A percentile compares a stretch with the other conserved stretches of the same genome.
phyloP scores from a whole-genome alignment of 2,113 vertebrate genomes.

The Aythya baeri region DNA sequence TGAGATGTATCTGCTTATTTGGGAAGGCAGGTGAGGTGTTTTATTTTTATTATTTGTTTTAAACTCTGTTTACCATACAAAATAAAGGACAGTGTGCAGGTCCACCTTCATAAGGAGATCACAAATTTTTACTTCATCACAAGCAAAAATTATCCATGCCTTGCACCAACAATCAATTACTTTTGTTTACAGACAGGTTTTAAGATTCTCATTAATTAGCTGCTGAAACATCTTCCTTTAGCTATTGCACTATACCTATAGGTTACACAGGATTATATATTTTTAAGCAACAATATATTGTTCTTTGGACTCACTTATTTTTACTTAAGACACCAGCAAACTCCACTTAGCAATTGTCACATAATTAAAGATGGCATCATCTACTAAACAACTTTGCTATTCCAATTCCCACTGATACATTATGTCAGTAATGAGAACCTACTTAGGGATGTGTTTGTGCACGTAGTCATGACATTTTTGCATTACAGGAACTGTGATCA shows the following conservation, averaged over 20 bases:
- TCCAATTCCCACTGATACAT: background rate
- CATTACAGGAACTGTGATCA: no score
- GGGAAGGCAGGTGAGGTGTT: rapidly evolving
- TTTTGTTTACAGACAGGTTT: background rate
- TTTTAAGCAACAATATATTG: background rate
- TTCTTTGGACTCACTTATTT: background rate
- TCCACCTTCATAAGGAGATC: background rate
- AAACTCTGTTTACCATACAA: background rate
- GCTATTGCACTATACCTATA: no score
- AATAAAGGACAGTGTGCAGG: background rate
- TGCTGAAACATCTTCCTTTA: background rate
- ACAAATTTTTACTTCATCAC: background rate
- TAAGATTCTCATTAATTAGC: background rate
- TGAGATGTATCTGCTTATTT: rapidly evolving
- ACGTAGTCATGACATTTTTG: no score
- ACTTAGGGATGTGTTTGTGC: no score
- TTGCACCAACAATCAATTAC: background rate
- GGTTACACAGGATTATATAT: background rate
- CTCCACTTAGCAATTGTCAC: background rate
- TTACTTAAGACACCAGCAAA: background rate
- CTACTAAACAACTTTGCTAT: background rate
- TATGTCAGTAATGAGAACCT: background rate
- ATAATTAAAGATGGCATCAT: background rate
- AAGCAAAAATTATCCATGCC: background rate
- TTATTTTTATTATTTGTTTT: background rate